phyloP scores from a whole-genome alignment of 2,113 vertebrate species.

The Barnardius zonarius region DNA sequence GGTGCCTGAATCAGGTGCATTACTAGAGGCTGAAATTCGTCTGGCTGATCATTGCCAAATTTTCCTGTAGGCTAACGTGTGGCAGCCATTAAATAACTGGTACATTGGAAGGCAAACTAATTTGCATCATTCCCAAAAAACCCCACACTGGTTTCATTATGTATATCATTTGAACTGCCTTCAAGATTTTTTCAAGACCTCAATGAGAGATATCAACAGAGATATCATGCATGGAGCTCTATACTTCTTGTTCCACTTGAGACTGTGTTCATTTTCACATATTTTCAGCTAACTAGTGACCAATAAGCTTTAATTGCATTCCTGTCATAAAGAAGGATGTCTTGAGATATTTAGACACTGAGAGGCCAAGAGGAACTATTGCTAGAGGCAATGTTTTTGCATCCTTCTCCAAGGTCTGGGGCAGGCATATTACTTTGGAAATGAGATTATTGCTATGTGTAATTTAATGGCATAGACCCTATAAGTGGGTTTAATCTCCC shows the following conservation, averaged over 20 bases:
- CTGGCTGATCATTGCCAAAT: background rate
- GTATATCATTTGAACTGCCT: background rate
- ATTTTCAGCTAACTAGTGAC: background rate
- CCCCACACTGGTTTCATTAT: background rate
- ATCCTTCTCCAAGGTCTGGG: background rate
- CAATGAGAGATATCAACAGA: background rate
- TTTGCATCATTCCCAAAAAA: background rate
- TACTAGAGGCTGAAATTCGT: background rate
- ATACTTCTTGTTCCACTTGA: background rate
- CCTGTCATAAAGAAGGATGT: background rate
- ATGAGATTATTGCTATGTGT: background rate
- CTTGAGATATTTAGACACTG: background rate
- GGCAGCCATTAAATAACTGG: background rate
- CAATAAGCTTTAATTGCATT: background rate
- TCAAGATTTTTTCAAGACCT: background rate
- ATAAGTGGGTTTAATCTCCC: background rate
- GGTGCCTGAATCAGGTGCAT: background rate
- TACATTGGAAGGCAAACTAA: background rate
- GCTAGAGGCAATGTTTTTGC: background rate
- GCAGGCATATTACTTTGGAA: background rate
- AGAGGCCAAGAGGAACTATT: background rate
- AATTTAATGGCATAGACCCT: background rate
- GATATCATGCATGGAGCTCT: background rate
- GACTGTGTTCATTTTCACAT: background rate
- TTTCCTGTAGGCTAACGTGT: background rate